Conservation (phyloP, 2,113 vertebrate genomes). For the Mugil cephalus region DNA sequence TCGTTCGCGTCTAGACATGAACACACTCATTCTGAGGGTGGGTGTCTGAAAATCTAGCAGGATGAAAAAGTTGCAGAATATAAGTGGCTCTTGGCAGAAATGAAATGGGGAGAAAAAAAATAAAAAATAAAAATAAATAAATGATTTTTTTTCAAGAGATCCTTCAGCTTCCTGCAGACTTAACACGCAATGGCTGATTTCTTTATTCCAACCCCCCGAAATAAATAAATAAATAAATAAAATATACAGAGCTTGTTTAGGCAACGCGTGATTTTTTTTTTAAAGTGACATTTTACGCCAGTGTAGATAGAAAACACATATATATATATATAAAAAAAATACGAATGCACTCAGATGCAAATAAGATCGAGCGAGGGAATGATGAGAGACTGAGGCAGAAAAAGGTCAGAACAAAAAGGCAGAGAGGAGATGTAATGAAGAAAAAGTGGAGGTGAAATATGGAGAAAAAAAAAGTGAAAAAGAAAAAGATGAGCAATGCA, state of each 20-base stretch:
- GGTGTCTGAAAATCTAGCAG: slow-evolving; percentile 43
- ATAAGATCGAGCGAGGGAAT: too few relatives aligned
- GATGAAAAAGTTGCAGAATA: slow-evolving; percentile 46
- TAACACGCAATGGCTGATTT: background rate
- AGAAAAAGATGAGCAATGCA: background rate
- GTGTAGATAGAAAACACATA: too few relatives aligned
- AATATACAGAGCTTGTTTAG: too few relatives aligned
- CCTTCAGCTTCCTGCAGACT: slow-evolving; percentile 14
- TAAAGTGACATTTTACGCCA: too few relatives aligned
- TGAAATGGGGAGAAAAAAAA: slow-evolving; percentile 10
- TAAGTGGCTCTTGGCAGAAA: slow-evolving; percentile 51
- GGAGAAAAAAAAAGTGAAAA: background rate
- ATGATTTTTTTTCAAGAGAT: slow-evolving; percentile 11
- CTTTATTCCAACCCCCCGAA: too few relatives aligned
- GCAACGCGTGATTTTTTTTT: too few relatives aligned
- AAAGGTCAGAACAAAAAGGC: background rate
- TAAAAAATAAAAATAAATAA: background rate
- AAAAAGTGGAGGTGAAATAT: background rate
- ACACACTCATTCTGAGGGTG: slow-evolving; percentile 31
- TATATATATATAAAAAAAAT: too few relatives aligned
- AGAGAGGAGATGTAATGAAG: background rate
- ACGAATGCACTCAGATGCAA: too few relatives aligned
- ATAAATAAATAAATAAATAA: too few relatives aligned
- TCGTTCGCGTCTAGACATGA: slow-evolving; percentile 30
- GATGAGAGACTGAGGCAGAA: too few relatives aligned